These are phyloP conservation scores for Semnornis frantzii DNA, from an alignment of 2,113 vertebrate species.

Conservation along the genomic window DNA sequence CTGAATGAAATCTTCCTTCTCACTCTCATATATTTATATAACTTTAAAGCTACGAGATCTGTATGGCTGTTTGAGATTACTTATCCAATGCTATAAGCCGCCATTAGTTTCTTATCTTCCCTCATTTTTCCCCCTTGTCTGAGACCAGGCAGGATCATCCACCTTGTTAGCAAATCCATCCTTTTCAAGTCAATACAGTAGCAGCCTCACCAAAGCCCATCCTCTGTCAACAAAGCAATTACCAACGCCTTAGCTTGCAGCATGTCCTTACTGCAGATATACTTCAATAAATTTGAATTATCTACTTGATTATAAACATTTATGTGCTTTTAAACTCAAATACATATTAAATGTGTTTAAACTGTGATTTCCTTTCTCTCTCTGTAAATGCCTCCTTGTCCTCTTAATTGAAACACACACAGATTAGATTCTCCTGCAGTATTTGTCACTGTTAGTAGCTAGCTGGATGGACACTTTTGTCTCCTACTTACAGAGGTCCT, in stretches of 20 bases:
- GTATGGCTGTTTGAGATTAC: neutral
- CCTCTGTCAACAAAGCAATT: neutral
- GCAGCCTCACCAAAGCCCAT: neutral
- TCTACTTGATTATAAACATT: constrained; percentile 2
- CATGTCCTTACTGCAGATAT: neutral
- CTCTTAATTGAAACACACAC: neutral
- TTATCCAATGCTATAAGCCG: neutral
- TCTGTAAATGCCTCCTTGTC: neutral
- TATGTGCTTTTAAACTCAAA: constrained; percentile 15
- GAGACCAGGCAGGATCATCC: neutral
- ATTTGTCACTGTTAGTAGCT: neutral
- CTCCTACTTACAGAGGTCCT: neutral
- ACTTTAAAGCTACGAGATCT: constrained; percentile 33
- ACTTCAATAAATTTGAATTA: neutral
- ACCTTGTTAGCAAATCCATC: neutral
- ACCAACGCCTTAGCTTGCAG: neutral
- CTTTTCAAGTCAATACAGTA: neutral
- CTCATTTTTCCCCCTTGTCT: neutral
- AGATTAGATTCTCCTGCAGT: neutral
- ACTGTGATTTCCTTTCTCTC: neutral
- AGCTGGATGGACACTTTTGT: neutral
- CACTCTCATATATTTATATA: neutral
- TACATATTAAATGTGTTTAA: neutral
- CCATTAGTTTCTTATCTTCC: neutral
- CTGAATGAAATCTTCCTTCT: constrained; percentile 28